Evolutionary conservation across 2,113 vertebrate genomes (phyloP).

Genomic region (Acrocephalus arundinaceus): DNA sequence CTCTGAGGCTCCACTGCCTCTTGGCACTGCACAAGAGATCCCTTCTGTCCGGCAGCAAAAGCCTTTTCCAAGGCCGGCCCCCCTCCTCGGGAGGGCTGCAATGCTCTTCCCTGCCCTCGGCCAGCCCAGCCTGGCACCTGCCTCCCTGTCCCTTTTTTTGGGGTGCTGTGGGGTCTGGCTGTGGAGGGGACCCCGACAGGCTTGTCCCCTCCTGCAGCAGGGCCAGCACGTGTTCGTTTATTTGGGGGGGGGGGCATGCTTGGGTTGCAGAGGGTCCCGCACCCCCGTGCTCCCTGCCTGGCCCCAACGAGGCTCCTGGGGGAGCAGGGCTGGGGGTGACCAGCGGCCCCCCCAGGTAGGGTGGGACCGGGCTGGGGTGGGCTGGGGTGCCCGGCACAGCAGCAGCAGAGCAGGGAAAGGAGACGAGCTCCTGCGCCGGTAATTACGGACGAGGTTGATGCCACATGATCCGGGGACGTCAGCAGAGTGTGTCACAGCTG

Average conservation of each 20-base stretch:
- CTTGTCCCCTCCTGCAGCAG: neutral
- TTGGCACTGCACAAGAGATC: conserved; percentile 31
- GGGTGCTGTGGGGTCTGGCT: neutral
- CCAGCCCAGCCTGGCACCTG: neutral
- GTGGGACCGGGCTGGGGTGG: neutral
- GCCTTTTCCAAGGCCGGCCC: neutral
- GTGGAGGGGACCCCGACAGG: neutral
- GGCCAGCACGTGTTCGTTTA: neutral
- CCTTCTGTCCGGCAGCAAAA: conserved; percentile 17
- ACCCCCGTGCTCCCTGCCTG: neutral
- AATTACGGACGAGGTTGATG: neutral
- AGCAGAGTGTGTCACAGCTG: conserved; percentile 49
- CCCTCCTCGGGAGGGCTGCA: neutral
- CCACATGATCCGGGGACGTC: conserved; percentile 46
- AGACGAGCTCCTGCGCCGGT: neutral
- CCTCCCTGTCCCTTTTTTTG: neutral
- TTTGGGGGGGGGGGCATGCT: neutral
- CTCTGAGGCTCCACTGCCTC: conserved; percentile 45
- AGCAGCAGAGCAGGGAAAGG: neutral
- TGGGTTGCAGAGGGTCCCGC: neutral
- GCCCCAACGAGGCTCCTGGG: accelerated
- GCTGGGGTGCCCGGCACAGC: neutral
- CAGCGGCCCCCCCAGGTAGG: accelerated
- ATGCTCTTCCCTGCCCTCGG: neutral
- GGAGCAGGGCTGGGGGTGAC: neutral